A percentile compares a stretch with the other conserved stretches of the same genome.
phyloP scores from a whole-genome alignment of 1,140 invertebrate genomes.

The Drosophila ficusphila region DNA sequence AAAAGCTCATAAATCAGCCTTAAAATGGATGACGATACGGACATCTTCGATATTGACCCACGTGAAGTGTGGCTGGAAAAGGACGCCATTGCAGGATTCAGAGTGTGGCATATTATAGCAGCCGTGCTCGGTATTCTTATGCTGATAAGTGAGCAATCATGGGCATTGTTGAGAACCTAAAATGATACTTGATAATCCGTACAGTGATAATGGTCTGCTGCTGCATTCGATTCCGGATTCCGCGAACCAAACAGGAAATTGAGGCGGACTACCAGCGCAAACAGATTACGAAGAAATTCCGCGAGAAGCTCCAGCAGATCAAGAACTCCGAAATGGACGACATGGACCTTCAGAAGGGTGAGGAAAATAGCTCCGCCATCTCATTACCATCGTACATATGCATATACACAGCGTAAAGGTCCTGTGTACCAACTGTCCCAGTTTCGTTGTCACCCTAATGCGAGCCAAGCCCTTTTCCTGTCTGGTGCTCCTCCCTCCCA shows the following conservation, averaged over 20 bases:
- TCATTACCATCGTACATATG: conserved; percentile 18
- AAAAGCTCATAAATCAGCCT: conserved; percentile 15
- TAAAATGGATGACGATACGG: conserved; percentile 64
- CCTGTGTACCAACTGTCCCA: conserved; percentile 60
- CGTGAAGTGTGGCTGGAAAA: conserved; percentile 87
- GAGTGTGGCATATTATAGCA: conserved; percentile 88
- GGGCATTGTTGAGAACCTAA: no score
- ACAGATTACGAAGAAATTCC: conserved; percentile 92
- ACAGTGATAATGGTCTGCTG: conserved; percentile 92
- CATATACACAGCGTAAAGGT: conserved; percentile 26
- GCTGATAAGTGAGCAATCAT: conserved; percentile 54
- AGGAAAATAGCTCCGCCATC: conserved; percentile 17
- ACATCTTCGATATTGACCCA: conserved; percentile 60
- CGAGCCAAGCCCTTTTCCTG: conserved; percentile 72
- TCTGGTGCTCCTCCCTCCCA: conserved; percentile 26
- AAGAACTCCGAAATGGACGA: conserved; percentile 93
- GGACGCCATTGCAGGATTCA: conserved; percentile 85
- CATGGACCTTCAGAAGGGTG: conserved; percentile 92
- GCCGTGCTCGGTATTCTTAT: conserved; percentile 86
- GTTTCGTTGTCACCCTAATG: conserved; percentile 62
- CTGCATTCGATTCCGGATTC: conserved; percentile 93
- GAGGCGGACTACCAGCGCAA: conserved; percentile 94
- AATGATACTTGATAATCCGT: not conserved
- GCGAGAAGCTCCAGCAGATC: conserved; percentile 91
- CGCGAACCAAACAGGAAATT: conserved; percentile 96